These are phyloP conservation scores for Sarotherodon lohbergeri DNA, from an alignment of 2,113 vertebrate species.

Conservation along the genomic window DNA sequence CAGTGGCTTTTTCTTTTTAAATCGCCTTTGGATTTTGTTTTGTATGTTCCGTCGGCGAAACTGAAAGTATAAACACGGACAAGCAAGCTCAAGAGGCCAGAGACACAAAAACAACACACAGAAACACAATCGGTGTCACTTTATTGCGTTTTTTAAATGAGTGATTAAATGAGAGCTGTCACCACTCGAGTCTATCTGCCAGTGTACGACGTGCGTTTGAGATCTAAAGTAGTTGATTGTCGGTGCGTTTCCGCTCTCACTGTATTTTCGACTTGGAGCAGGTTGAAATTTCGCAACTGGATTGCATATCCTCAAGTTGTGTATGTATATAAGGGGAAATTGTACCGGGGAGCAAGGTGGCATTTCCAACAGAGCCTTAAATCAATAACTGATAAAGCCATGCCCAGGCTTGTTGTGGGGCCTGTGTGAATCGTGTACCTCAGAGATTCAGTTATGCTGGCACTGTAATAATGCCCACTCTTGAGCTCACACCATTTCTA, in stretches of 20 bases:
- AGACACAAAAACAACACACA: neutral
- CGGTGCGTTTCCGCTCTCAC: neutral
- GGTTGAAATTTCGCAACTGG: neutral
- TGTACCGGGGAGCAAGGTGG: neutral
- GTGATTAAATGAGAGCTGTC: neutral
- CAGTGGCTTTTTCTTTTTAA: neutral
- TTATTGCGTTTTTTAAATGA: neutral
- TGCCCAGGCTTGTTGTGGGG: constrained; percentile 5
- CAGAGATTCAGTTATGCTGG: neutral
- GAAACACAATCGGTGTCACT: neutral
- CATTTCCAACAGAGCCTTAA: neutral
- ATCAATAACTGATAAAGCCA: constrained; percentile 28
- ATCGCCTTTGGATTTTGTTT: neutral
- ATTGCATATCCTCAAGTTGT: neutral
- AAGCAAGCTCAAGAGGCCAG: neutral
- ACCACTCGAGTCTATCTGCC: neutral
- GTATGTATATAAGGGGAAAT: neutral
- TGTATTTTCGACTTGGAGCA: neutral
- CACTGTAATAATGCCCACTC: constrained; percentile 12
- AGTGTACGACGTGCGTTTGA: neutral
- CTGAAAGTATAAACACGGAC: neutral
- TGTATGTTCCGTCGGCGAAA: neutral
- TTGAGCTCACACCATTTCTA: neutral
- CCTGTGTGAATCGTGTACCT: neutral
- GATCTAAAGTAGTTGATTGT: neutral